These are phyloP conservation scores for Crotalus horridus DNA, from an alignment of 2,113 vertebrate genomes.

Conservation along the genomic window DNA sequence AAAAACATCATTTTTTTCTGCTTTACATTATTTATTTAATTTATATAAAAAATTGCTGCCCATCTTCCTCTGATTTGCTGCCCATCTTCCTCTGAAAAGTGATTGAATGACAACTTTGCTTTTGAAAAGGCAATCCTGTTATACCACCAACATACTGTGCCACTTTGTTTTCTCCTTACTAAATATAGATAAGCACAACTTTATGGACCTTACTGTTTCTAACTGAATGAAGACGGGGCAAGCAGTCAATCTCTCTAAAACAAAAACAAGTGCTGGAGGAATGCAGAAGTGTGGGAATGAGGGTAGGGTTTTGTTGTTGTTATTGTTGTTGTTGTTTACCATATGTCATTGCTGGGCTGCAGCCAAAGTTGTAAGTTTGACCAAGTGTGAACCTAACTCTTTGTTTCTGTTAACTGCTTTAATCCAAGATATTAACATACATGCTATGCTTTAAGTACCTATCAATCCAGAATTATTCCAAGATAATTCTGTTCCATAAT, in stretches of 20 bases:
- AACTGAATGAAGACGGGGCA: background rate
- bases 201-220: background rate
- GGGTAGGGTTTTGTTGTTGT: background rate
- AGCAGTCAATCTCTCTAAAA: background rate
- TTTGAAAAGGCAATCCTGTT: background rate
- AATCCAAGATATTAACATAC: background rate
- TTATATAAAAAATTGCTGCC: too few species aligned
- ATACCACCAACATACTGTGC: background rate
- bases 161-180: background rate
- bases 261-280: background rate
- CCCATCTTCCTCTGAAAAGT: too few species aligned
- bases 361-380: background rate
- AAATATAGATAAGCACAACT: background rate
- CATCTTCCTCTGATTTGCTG: too few species aligned
- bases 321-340: background rate
- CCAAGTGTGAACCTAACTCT: background rate
- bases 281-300: background rate
- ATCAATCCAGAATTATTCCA: background rate
- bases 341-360: background rate
- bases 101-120: background rate
- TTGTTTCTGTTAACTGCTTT: background rate
- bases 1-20: background rate
- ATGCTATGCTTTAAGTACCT: background rate
- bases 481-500: background rate
- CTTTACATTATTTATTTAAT: background rate